Conservation (phyloP, 2,797 vertebrate genomes). For the Cichlasoma orientale region DNA sequence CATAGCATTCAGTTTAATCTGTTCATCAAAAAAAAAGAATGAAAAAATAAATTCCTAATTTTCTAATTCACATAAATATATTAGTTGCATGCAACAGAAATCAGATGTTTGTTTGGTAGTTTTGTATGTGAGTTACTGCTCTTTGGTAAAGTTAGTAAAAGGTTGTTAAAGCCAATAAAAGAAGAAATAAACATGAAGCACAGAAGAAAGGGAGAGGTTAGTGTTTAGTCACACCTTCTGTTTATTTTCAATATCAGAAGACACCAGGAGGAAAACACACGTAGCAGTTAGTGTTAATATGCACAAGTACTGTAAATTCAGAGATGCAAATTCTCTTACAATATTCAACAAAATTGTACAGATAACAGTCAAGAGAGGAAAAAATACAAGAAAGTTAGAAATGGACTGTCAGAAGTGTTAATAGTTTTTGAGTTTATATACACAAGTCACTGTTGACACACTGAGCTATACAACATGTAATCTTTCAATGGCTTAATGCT, state of each 20-base stretch:
- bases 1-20: too few relatives aligned
- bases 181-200: conserved; percentile 42
- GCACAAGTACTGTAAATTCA: conserved; percentile 74
- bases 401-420: conserved; percentile 76
- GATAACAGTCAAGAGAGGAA: conserved; percentile 71
- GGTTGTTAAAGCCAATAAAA: background rate
- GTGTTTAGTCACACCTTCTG: conserved; percentile 77
- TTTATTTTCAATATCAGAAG: conserved; percentile 82
- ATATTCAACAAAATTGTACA: conserved; percentile 72
- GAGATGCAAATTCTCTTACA: conserved; percentile 71
- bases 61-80: background rate
- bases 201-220: conserved; percentile 69
- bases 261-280: conserved; percentile 77
- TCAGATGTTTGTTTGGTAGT: background rate
- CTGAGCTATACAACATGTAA: conserved; percentile 52
- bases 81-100: background rate
- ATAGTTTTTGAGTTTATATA: conserved; percentile 78
- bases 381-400: conserved; percentile 67
- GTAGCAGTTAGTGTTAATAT: conserved; percentile 76
- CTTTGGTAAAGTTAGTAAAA: conserved; percentile 43
- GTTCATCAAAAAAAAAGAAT: too few relatives aligned
- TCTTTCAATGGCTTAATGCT: conserved; percentile 44
- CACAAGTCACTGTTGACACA: conserved; percentile 72
- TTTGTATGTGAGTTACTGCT: conserved; percentile 43
- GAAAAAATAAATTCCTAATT: too few relatives aligned